These are phyloP conservation scores for Triplophysa bombifrons DNA, from an alignment of 2,797 vertebrate genomes.

Conservation along the genomic window DNA sequence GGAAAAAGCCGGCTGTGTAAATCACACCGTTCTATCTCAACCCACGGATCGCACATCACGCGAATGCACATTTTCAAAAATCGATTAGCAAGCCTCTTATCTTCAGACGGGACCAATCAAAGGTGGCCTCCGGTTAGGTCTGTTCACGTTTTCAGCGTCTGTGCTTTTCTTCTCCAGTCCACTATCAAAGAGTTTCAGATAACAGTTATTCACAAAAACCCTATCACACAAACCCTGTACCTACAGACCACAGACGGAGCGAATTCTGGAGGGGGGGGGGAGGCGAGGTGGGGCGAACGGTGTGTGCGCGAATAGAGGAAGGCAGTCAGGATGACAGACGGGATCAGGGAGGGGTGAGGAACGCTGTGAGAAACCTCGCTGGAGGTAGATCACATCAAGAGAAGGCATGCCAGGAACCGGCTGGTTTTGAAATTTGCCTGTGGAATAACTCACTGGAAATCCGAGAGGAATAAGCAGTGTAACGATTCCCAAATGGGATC, in stretches of 20 bases:
- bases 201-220: slow-evolving; percentile 42
- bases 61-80: too few species aligned
- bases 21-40: neutral
- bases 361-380: slow-evolving; percentile 4
- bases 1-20: neutral
- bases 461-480: neutral
- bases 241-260: slow-evolving; percentile 3
- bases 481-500: slow-evolving; percentile 24
- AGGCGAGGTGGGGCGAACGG: slow-evolving; percentile 14
- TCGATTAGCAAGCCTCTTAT: slow-evolving; percentile 27
- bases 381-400: slow-evolving; percentile 21
- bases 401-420: slow-evolving; percentile 10
- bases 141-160: slow-evolving; percentile 3
- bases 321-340: slow-evolving; percentile 20
- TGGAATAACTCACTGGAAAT: slow-evolving; percentile 13
- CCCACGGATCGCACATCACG: too few species aligned
- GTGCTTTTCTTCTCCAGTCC: slow-evolving; percentile 16
- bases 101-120: slow-evolving; percentile 34
- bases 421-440: neutral
- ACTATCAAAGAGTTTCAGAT: slow-evolving; percentile 38
- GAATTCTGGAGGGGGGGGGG: neutral
- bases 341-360: slow-evolving; percentile 23
- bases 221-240: slow-evolving; percentile 17
- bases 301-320: slow-evolving; percentile 19
- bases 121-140: slow-evolving; percentile 21